phyloP scores from a whole-genome alignment of 2,888 invertebrate genomes.

The Drosophila suboccidentalis region DNA sequence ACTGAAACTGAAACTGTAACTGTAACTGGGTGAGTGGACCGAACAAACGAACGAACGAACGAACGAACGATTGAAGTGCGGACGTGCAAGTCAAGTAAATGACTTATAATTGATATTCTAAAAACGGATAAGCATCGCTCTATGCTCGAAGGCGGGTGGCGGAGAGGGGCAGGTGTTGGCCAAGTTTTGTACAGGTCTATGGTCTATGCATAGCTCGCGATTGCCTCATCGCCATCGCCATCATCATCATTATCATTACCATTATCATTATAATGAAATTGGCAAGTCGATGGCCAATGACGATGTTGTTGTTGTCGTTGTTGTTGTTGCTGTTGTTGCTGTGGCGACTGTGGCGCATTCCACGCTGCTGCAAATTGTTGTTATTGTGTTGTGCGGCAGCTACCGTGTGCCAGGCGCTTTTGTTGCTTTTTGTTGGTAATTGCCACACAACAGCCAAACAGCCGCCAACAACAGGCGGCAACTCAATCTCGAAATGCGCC shows the following conservation, averaged over 20 bases:
- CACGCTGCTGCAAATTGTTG: slow-evolving; percentile 54
- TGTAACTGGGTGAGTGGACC: slow-evolving; percentile 63
- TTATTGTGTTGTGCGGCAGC: slow-evolving; percentile 45
- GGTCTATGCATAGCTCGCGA: slow-evolving; percentile 2
- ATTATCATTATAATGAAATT: slow-evolving; percentile 77
- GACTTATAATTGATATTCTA: slow-evolving; percentile 82
- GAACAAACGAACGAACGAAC: slow-evolving; percentile 4
- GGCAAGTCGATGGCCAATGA: slow-evolving; percentile 51
- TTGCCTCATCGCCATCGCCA: slow-evolving; percentile 32
- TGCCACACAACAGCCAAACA: slow-evolving; percentile 41
- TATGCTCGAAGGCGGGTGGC: neutral
- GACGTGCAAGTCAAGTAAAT: slow-evolving; percentile 75
- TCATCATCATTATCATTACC: slow-evolving; percentile 50
- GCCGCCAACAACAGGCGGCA: slow-evolving; percentile 48
- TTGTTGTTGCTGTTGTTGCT: neutral
- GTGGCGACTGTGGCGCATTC: slow-evolving; percentile 34
- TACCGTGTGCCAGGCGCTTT: slow-evolving; percentile 60
- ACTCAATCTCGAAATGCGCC: slow-evolving; percentile 66
- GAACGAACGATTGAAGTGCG: slow-evolving; percentile 38
- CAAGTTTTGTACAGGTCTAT: neutral
- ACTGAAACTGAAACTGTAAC: slow-evolving; percentile 38
- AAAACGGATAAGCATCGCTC: slow-evolving; percentile 76
- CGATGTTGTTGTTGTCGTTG: neutral
- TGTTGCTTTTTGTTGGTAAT: slow-evolving; percentile 59
- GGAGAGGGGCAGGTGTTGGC: slow-evolving; percentile 1